Conservation (phyloP, 2,113 vertebrate species). For the Bucco capensis region DNA sequence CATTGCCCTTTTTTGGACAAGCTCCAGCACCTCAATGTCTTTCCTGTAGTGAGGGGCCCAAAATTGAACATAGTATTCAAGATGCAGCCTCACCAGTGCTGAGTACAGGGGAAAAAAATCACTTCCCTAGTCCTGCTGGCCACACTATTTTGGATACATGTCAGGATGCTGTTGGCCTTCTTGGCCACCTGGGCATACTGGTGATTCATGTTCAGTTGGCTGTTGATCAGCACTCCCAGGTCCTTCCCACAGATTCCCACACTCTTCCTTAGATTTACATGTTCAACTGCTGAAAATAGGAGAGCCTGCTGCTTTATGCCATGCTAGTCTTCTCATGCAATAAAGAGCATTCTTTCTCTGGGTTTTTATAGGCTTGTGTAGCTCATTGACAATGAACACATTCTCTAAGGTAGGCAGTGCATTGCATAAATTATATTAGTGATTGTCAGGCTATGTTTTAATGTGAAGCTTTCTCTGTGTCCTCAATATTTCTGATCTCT, state of each 20-base stretch:
- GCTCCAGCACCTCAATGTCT: no score
- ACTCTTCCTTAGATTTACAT: background rate
- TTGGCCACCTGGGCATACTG: no score
- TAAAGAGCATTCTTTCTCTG: background rate
- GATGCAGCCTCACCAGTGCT: no score
- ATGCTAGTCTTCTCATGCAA: background rate
- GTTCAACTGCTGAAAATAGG: background rate
- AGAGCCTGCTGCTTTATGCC: background rate
- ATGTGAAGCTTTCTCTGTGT: background rate
- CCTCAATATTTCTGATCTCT: background rate
- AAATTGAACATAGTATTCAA: no score
- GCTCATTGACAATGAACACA: background rate
- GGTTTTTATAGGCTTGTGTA: slow-evolving; percentile 12
- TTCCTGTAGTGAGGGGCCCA: no score
- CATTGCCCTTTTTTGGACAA: no score
- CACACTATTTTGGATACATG: no score
- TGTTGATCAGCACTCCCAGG: no score
- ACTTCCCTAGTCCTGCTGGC: no score
- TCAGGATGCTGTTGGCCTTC: no score
- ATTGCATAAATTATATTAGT: background rate
- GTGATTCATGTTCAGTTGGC: no score
- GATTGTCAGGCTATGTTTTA: background rate
- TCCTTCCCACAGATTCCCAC: background rate
- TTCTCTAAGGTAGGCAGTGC: background rate
- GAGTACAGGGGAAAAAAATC: no score